Conservation (phyloP, 1,140 invertebrate species). For the Diabrotica undecimpunctata region DNA sequence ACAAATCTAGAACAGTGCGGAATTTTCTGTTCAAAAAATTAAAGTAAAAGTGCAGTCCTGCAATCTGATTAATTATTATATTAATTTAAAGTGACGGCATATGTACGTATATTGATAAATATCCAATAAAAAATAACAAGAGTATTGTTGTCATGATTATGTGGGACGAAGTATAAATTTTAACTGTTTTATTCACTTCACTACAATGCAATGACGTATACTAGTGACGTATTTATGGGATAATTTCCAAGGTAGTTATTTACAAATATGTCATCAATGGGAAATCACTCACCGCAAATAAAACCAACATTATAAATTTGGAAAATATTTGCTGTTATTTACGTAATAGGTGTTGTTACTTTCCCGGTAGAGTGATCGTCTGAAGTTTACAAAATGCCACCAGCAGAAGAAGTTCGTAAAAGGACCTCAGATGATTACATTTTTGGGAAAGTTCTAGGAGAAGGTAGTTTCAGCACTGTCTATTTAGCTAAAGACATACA, state of each 20-base stretch:
- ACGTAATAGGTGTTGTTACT: not conserved
- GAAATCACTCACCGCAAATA: conserved; percentile 2
- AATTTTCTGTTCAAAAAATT: too few species aligned
- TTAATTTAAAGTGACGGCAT: too few species aligned
- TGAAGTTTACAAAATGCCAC: conserved; percentile 26
- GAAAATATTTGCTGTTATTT: not conserved
- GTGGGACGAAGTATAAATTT: not conserved
- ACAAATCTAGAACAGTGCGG: too few species aligned
- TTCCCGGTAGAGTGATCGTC: not conserved
- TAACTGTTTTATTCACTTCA: not conserved
- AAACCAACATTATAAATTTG: not conserved
- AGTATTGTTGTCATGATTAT: too few species aligned
- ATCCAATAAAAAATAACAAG: too few species aligned
- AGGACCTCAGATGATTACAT: conserved; percentile 83
- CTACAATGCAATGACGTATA: conserved; percentile 5
- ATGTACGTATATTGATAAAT: too few species aligned
- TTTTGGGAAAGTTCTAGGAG: conserved; percentile 92
- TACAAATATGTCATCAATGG: conserved; percentile 5
- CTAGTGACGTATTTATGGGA: conserved; percentile 5
- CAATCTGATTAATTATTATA: too few species aligned
- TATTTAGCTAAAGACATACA: conserved; percentile 91
- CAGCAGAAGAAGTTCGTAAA: conserved; percentile 53
- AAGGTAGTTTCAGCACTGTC: conserved; percentile 95
- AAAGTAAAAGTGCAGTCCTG: too few species aligned
- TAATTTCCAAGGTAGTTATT: conserved; percentile 4